These are phyloP conservation scores for Camponotus floridanus DNA, from an alignment of 1,140 invertebrate species.

Conservation along the genomic window DNA sequence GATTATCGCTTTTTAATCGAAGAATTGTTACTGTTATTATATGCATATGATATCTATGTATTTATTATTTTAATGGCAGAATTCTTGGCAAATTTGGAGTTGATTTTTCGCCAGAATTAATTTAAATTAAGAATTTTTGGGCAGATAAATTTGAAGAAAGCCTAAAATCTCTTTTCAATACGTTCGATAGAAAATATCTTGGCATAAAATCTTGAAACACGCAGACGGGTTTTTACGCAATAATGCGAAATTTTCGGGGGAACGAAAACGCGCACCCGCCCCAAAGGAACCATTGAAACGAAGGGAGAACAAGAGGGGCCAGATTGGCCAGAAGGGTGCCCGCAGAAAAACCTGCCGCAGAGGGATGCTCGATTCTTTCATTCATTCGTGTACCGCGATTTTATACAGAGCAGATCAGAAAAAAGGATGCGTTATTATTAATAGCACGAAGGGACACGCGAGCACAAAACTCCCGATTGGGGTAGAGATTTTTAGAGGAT, in stretches of 20 bases:
- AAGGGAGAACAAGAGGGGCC: not conserved
- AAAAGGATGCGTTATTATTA: constrained; percentile 57
- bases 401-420: not conserved
- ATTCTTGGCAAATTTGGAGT: not conserved
- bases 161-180: not conserved
- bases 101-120: not conserved
- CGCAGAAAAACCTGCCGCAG: constrained; percentile 64
- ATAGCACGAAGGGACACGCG: constrained; percentile 37
- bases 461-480: constrained; percentile 27
- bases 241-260: constrained; percentile 22
- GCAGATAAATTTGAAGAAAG: not conserved
- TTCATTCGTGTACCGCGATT: not conserved
- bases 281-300: constrained; percentile 47
- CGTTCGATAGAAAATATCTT: not conserved
- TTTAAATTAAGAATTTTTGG: not conserved
- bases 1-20: no score
- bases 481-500: not conserved
- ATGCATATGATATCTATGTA: not conserved
- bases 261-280: constrained; percentile 33
- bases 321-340: not conserved
- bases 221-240: not conserved
- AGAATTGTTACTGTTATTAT: not conserved
- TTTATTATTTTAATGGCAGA: not conserved
- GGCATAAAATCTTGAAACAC: not conserved
- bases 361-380: constrained; percentile 52